phyloP scores from a whole-genome alignment of 1,140 invertebrate species.

The Drosophila punjabiensis region DNA sequence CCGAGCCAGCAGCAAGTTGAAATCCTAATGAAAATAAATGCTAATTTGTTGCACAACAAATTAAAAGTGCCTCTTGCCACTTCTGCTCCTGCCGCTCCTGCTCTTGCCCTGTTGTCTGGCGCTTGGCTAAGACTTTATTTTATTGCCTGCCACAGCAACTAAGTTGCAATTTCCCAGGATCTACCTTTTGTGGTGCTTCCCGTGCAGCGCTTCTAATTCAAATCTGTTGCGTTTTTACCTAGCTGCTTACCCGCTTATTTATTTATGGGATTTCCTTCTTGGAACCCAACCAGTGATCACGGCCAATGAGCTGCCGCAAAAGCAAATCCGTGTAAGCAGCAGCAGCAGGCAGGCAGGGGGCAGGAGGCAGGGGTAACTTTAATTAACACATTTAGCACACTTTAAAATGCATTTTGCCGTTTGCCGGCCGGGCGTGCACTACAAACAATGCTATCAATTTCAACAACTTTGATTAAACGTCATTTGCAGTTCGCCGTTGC shows the following conservation, averaged over 20 bases:
- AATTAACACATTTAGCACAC: constrained; percentile 74
- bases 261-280: constrained; percentile 63
- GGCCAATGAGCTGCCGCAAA: constrained; percentile 45
- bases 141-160: constrained; percentile 75
- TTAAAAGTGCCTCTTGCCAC: constrained; percentile 66
- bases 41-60: constrained; percentile 83
- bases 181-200: background rate
- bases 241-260: constrained; percentile 50
- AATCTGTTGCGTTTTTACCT: constrained; percentile 65
- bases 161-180: constrained; percentile 65
- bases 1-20: constrained; percentile 43
- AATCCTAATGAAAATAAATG: constrained; percentile 79
- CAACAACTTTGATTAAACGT: constrained; percentile 84
- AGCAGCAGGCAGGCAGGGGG: background rate
- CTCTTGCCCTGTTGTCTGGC: constrained; percentile 4
- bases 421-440: constrained; percentile 39
- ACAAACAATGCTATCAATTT: constrained; percentile 83
- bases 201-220: constrained; percentile 55
- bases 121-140: constrained; percentile 76
- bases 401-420: constrained; percentile 78
- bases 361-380: constrained; percentile 42
- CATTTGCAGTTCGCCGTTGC: constrained; percentile 71
- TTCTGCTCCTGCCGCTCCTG: no score
- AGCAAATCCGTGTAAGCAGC: constrained; percentile 50
- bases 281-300: constrained; percentile 52